phyloP scores from a whole-genome alignment of 2,797 vertebrate species.

The Falco cherrug region DNA sequence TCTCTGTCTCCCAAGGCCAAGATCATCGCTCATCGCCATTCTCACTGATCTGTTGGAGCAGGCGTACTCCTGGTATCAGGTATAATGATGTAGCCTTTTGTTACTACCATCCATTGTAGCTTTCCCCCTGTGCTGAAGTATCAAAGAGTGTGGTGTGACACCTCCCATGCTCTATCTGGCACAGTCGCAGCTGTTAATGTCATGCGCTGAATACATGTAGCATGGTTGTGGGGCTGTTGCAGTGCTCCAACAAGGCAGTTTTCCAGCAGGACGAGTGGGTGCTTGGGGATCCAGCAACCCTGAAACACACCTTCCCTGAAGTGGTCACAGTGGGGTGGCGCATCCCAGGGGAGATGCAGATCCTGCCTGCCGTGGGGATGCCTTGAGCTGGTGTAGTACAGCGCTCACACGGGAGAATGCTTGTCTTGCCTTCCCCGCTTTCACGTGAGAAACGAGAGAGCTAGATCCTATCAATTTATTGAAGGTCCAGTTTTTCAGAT shows the following conservation, averaged over 20 bases:
- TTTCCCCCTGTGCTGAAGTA: background rate
- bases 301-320: constrained; percentile 86
- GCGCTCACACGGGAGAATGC: constrained; percentile 82
- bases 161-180: background rate
- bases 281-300: constrained; percentile 82
- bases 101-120: background rate
- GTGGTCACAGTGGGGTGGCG: constrained; percentile 81
- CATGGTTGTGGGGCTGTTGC: background rate
- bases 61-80: constrained; percentile 87
- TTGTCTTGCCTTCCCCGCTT: constrained; percentile 74
- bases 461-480: background rate
- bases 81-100: constrained; percentile 7
- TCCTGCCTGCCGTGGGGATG: constrained; percentile 86
- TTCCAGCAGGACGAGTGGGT: constrained; percentile 82
- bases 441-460: background rate
- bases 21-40: constrained; percentile 87
- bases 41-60: constrained; percentile 85
- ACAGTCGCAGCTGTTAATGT: background rate
- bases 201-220: background rate
- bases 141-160: background rate
- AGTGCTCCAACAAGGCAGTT: background rate
- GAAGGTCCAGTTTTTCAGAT: background rate
- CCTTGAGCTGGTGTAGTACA: constrained; percentile 84
- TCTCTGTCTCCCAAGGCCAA: constrained; percentile 86
- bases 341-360: constrained; percentile 78